Percentiles rank a stretch among this genome's conserved stretches.
phyloP scores from a whole-genome alignment of 2,797 vertebrate genomes.

The Chelidonichthys spinosus region DNA sequence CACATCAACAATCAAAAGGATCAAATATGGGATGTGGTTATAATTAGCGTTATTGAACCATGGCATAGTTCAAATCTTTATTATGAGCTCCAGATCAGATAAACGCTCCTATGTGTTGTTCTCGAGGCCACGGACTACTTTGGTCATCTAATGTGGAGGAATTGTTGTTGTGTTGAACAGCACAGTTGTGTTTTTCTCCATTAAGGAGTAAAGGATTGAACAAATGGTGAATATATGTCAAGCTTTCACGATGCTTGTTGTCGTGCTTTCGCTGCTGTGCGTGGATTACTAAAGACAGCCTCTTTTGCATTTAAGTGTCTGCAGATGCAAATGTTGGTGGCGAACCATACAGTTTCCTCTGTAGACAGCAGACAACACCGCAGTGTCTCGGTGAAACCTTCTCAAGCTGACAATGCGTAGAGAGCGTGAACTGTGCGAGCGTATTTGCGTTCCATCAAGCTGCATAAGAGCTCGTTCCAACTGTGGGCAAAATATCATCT shows the following conservation, averaged over 20 bases:
- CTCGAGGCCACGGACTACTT: neutral
- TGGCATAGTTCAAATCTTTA: too few species aligned
- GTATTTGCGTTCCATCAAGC: neutral
- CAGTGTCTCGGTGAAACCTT: neutral
- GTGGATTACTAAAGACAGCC: neutral
- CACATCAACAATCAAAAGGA: neutral
- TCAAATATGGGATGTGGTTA: too few species aligned
- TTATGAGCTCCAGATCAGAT: neutral
- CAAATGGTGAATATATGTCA: neutral
- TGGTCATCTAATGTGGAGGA: neutral
- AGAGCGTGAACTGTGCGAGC: neutral
- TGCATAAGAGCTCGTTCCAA: conserved; percentile 11
- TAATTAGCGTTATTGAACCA: too few species aligned
- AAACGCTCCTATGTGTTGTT: neutral
- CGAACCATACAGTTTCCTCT: neutral
- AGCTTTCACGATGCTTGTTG: neutral
- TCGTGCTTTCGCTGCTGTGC: neutral
- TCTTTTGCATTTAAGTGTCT: neutral
- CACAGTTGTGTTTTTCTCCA: neutral
- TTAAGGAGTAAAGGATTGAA: too few species aligned
- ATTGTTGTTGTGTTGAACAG: neutral
- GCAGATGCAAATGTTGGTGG: too few species aligned
- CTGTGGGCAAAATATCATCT: conserved; percentile 1
- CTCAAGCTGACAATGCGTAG: neutral
- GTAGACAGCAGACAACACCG: neutral